These are phyloP conservation scores for Zaprionus kolodkinae DNA, from an alignment of 1,140 invertebrate species.

Conservation along the genomic window DNA sequence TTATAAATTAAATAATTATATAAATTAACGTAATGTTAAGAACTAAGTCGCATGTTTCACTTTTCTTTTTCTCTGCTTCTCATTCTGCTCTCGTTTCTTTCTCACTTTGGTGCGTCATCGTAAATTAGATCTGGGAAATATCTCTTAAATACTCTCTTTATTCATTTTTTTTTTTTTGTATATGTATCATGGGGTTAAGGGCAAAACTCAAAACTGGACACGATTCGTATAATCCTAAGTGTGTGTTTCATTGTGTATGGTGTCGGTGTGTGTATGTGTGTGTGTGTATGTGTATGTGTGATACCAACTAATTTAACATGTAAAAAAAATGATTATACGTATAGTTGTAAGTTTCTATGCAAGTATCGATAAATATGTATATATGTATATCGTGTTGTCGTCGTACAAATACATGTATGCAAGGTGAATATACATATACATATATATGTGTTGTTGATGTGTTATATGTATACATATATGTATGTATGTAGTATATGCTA, in stretches of 20 bases:
- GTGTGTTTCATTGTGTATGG: slow-evolving; percentile 20
- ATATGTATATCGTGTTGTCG: slow-evolving; percentile 26
- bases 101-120: slow-evolving; percentile 44
- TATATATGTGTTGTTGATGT: neutral
- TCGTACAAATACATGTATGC: slow-evolving; percentile 1
- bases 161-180: no score
- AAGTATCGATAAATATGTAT: slow-evolving; percentile 31
- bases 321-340: slow-evolving; percentile 38
- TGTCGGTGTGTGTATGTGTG: slow-evolving; percentile 8
- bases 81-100: neutral
- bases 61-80: neutral
- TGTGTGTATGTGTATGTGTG: slow-evolving; percentile 15
- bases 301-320: slow-evolving; percentile 70
- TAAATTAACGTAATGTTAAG: neutral
- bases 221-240: neutral
- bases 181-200: slow-evolving; percentile 14
- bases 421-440: neutral
- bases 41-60: slow-evolving; percentile 21
- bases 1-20: slow-evolving; percentile 4
- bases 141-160: slow-evolving; percentile 2
- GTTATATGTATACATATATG: neutral
- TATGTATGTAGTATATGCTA: slow-evolving; percentile 5
- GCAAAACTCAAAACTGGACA: slow-evolving; percentile 40
- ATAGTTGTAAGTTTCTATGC: slow-evolving; percentile 7
- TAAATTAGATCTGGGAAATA: slow-evolving; percentile 13